phyloP scores from a whole-genome alignment of 2,797 vertebrate species.

The Enteromius anoplus region DNA sequence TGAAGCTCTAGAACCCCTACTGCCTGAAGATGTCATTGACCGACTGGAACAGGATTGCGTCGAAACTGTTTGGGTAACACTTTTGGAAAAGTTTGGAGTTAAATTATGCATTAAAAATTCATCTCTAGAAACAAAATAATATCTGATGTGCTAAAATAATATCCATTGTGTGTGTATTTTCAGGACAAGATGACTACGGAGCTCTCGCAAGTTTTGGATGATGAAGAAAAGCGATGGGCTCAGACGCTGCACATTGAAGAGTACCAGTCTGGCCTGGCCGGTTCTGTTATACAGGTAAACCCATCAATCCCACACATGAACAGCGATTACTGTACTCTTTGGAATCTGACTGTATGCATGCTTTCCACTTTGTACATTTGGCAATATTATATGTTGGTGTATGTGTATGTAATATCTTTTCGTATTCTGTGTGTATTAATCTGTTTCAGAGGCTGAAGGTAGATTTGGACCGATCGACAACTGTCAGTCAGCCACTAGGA shows the following conservation, averaged over 20 bases:
- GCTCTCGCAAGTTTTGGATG: constrained; percentile 78
- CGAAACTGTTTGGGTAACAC: constrained; percentile 82
- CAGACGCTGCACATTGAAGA: constrained; percentile 80
- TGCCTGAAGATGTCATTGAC: constrained; percentile 81
- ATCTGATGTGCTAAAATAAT: neutral
- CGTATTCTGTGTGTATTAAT: neutral
- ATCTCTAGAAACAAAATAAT: neutral
- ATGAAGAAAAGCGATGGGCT: constrained; percentile 81
- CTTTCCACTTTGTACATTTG: neutral
- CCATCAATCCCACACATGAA: neutral
- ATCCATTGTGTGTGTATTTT: constrained; percentile 28
- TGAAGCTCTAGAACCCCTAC: constrained; percentile 80
- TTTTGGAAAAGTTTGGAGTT: neutral
- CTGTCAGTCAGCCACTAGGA: constrained; percentile 85
- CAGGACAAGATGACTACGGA: constrained; percentile 81
- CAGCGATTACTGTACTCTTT: neutral
- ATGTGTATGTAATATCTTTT: neutral
- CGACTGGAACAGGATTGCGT: constrained; percentile 87
- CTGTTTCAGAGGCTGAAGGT: constrained; percentile 83
- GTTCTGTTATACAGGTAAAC: constrained; percentile 79
- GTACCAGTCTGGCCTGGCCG: constrained; percentile 76
- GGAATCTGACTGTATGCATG: neutral
- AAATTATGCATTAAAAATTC: neutral
- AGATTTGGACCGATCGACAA: constrained; percentile 86
- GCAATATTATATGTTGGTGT: neutral